Base-by-base conservation (phyloP, 2,113 vertebrate genomes). In the Sinocyclocheilus rhinocerous region DNA sequence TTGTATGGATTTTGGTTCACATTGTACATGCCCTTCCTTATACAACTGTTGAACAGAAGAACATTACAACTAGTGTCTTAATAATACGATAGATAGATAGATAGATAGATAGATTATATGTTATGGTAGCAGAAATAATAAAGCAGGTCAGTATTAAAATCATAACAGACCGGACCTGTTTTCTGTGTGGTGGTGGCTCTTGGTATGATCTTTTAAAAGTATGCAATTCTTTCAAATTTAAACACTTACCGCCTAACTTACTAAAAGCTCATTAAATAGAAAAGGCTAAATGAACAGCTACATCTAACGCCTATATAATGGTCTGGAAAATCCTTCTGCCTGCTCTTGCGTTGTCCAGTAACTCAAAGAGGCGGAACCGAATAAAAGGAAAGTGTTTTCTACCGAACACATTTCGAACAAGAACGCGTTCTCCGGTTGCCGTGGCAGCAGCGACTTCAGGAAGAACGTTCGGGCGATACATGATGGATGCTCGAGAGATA, bases 391-490 rank as follows among this genome's bases (percentile, higher is more conserved):
- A 3, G 0, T 2, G 81, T 82, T 89, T 87, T 63, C 6, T 33
- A 42, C 83, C 92, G 91, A 92, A 89, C 16, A 0, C 0, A 1
- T 48, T 87, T 5, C 4, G 50, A 4, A 1, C 24, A n/a, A 9
- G 89, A 59, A 89, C 90, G 26, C 2, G 79, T 45, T 16, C 76
- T 85, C 80, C 72, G 39, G 95, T 95, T 94, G 91, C 95, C 94
- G 85, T 93, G 93, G 93, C 69, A 94, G 92, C 93, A 81, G 29
- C 75, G 85, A 15, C 50, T 78, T 76, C 45, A 33, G 80, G 57
- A 76, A 63, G 72, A 67, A 48, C 63, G 29, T 26, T 79, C 7
- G 77, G 12, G 77, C 13, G 16, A 39, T 69, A 94, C 92, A 86
- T 78, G 72, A 95, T 94, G 94, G 93, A 94, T 72, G 36, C 92